Percentiles rank a stretch among this genome's conserved stretches.
Evolutionary conservation across 37 sponge, comb jelly and placozoan species (phyloP).

Genomic region (Ephydatia muelleri): DNA sequence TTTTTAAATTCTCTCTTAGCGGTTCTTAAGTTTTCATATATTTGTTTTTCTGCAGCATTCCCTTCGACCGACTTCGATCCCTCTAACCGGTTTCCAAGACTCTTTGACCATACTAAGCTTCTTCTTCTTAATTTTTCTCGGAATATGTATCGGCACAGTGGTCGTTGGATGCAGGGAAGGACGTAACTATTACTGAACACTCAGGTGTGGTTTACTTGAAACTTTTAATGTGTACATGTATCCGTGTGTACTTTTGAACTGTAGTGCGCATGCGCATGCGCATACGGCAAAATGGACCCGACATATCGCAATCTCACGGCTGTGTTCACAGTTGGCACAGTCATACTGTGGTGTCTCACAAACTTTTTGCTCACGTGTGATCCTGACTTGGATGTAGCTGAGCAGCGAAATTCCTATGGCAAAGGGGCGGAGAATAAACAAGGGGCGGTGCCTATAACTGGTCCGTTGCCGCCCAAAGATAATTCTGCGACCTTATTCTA

Average conservation of each 20-base stretch:
- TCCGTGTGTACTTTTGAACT: background rate
- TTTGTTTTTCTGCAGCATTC: background rate
- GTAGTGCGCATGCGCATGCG: conserved; percentile 17
- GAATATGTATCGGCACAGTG: background rate
- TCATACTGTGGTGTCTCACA: conserved; percentile 4
- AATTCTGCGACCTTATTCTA: background rate
- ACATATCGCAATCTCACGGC: background rate
- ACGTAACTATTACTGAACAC: background rate
- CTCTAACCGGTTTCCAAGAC: background rate
- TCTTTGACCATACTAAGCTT: background rate
- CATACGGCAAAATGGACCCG: background rate
- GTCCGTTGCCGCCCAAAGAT: background rate
- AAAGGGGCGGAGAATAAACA: conserved; percentile 18
- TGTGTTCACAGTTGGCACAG: background rate
- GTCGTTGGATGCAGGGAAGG: background rate
- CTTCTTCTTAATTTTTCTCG: conserved; percentile 1
- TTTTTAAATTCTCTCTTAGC: no score
- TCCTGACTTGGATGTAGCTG: background rate
- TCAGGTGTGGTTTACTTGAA: background rate
- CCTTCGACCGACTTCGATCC: background rate
- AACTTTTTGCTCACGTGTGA: conserved; percentile 8
- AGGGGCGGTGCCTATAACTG: background rate
- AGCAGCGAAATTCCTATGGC: background rate
- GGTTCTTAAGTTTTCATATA: background rate
- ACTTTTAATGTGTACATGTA: background rate